Percentiles rank a stretch among this genome's conserved stretches.
Evolutionary conservation across 1,140 invertebrate species (phyloP).

Genomic region (Macrobrachium rosenbergii): DNA sequence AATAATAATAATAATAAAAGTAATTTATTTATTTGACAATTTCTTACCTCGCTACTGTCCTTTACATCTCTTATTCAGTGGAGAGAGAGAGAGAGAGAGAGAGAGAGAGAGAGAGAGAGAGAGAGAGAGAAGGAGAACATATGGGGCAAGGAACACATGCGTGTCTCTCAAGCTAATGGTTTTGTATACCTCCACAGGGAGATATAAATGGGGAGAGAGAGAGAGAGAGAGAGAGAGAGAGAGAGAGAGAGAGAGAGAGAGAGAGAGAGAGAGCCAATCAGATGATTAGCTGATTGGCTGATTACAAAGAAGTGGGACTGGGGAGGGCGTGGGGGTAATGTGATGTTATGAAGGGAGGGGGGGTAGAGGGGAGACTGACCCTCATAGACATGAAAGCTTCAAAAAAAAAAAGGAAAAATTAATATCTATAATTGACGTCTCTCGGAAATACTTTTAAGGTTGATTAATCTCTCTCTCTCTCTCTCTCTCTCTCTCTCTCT

Average conservation of each 20-base stretch:
- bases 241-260: too few relatives aligned
- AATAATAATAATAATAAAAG: too few relatives aligned
- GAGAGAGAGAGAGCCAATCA: too few relatives aligned
- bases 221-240: background rate
- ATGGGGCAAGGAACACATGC: too few relatives aligned
- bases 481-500: background rate
- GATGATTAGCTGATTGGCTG: too few relatives aligned
- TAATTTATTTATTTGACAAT: too few relatives aligned
- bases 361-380: background rate
- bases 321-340: background rate
- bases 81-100: slow-evolving; percentile 11
- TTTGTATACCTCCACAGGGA: background rate
- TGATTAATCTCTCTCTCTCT: slow-evolving; percentile 7
- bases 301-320: background rate
- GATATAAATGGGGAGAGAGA: background rate
- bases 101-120: background rate
- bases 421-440: too few relatives aligned
- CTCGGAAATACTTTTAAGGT: too few relatives aligned
- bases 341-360: background rate
- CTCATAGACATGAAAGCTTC: background rate
- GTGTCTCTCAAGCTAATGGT: background rate
- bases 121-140: slow-evolving; percentile 8
- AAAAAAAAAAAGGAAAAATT: too few relatives aligned
- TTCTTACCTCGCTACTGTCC: too few relatives aligned
- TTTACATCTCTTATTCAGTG: too few relatives aligned